Evolutionary conservation across 1,140 invertebrate genomes (phyloP), one percentile per base, ranked within the genome.

Genomic region (Cotesia glomerata): DNA sequence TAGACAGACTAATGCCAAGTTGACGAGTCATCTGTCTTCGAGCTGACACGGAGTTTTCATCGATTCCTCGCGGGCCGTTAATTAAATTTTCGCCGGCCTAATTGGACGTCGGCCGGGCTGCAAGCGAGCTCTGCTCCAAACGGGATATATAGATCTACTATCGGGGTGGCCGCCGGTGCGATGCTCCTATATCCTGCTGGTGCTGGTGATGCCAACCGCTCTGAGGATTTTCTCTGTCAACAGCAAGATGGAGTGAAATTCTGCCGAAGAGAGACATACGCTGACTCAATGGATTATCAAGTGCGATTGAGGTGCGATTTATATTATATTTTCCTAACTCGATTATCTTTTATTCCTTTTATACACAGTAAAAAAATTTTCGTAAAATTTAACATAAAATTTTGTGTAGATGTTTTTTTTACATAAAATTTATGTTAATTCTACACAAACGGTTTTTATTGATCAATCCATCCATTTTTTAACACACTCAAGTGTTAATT

Each of bases 241-340:
- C 84, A 76, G 68, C 79, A 87, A 87, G 86, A 87, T 86, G 81
- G 85, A 87, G 86, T 87, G 85, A 86, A 87, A 82, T 78, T 77
- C 74, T 81, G 82, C 71, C 75, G 78, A 85, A 80, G 78, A 80
- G 82, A 84, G 86, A 87, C 86, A 85, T 76, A 73, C 79, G 82
- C 74, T 84, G 81, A 86, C 81, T 83, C 81, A 78, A 67, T 73
- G 82, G 84, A 85, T 87, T 87, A 86, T 80, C 77, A 72, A 69
- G 78, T 56, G 18, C 69, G 32, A 45, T 64, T 59, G 62, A 52
- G 62, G 34, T 36, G 63, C 59, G 73, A 75, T 74, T 64, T 74
- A 63, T 56, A 72, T 72, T 65, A 36, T 66, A 65, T 68, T 68
- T 64, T 16, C 32, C 49, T 45, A 45, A 71, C 63, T 75, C 62